These are phyloP conservation scores for Drosophila neutralis DNA, from an alignment of 2,888 invertebrate genomes.

Conservation along the genomic window DNA sequence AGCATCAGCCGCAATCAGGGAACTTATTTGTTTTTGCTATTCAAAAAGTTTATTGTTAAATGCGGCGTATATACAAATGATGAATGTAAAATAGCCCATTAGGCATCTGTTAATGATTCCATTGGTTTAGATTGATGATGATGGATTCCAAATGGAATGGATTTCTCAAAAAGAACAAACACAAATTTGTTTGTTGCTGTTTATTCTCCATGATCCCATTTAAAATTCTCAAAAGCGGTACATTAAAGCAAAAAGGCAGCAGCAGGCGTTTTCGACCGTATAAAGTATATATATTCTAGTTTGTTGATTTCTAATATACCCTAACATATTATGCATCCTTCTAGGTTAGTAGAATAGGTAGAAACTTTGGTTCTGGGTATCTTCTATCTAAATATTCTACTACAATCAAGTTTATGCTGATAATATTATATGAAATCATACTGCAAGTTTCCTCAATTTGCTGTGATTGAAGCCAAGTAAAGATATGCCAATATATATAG, in stretches of 20 bases:
- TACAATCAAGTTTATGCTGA: neutral
- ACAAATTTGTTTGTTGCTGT: neutral
- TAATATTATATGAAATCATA: neutral
- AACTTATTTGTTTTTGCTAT: slow-evolving; percentile 26
- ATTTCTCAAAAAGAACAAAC: neutral
- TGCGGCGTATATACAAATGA: slow-evolving; percentile 19
- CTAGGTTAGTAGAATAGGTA: neutral
- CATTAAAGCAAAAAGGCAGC: neutral
- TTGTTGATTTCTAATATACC: neutral
- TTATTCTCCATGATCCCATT: neutral
- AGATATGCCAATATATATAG: neutral
- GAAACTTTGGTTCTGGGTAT: neutral
- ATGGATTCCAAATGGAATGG: neutral
- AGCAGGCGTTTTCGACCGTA: neutral
- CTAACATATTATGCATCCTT: neutral
- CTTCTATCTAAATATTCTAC: neutral
- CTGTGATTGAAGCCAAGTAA: neutral
- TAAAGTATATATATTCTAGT: neutral
- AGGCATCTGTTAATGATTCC: slow-evolving; percentile 2
- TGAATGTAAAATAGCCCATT: slow-evolving; percentile 12
- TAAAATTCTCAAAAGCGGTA: neutral
- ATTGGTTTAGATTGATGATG: neutral
- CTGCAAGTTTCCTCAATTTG: neutral
- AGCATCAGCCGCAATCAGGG: slow-evolving; percentile 17
- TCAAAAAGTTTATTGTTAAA: slow-evolving; percentile 8